Percentiles rank a stretch among this genome's conserved stretches.
Evolutionary conservation across 2,113 vertebrate genomes (phyloP).

Genomic region (Tychaedon coryphoeus): DNA sequence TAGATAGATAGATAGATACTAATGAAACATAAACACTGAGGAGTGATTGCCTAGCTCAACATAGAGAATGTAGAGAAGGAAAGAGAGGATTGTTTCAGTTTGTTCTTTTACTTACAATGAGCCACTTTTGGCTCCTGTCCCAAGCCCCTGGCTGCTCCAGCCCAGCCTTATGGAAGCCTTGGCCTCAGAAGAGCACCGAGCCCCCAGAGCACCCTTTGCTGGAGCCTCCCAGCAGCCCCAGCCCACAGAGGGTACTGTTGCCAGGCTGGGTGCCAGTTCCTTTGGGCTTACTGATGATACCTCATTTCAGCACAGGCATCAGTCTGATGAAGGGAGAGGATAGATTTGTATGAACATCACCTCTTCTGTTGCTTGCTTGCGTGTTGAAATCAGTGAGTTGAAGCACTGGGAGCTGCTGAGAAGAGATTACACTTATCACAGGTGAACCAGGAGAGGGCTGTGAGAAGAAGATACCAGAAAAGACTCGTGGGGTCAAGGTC

Average conservation of each 20-base stretch:
- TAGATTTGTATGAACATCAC: slow-evolving; percentile 20
- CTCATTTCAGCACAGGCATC: not conserved
- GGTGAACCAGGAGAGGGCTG: slow-evolving; percentile 47
- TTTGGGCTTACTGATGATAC: not conserved
- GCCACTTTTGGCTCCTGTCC: not conserved
- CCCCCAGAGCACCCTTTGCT: not conserved
- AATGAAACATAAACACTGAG: not conserved
- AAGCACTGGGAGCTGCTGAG: slow-evolving; percentile 28
- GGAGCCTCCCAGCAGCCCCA: not conserved
- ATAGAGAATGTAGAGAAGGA: not conserved
- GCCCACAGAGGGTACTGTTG: not conserved
- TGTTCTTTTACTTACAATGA: not conserved
- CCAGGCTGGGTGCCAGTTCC: not conserved
- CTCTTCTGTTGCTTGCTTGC: not conserved
- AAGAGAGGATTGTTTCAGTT: not conserved
- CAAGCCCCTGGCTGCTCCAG: not conserved
- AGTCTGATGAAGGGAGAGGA: not conserved
- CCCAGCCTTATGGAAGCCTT: not conserved
- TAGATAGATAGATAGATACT: too few species aligned
- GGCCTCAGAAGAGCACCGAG: not conserved
- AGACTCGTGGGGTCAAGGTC: slow-evolving; percentile 12
- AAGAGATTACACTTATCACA: slow-evolving; percentile 59
- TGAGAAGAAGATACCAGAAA: slow-evolving; percentile 33
- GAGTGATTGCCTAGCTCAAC: not conserved
- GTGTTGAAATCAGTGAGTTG: slow-evolving; percentile 48